Percentiles rank a stretch among this genome's conserved stretches.
phyloP scores from a whole-genome alignment of 2,888 invertebrate genomes.

The Nycteola revayana region DNA sequence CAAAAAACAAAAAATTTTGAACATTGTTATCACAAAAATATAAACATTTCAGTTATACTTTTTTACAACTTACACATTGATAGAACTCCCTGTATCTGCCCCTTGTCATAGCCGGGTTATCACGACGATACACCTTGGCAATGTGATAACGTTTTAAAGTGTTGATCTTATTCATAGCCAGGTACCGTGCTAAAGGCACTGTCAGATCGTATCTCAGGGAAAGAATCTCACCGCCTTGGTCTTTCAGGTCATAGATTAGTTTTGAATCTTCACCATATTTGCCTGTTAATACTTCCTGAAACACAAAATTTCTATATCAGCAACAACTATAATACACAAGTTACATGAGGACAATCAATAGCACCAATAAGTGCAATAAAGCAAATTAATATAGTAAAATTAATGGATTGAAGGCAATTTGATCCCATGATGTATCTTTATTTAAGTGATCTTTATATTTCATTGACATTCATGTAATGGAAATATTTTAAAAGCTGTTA shows the following conservation, averaged over 20 bases:
- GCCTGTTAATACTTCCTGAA: conserved; percentile 96
- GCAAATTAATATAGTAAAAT: too few relatives aligned
- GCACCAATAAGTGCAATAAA: too few relatives aligned
- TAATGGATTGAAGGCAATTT: too few relatives aligned
- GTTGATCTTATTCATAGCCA: conserved; percentile 98
- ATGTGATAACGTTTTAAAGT: conserved; percentile 98
- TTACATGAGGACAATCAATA: too few relatives aligned
- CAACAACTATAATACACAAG: conserved; percentile 3
- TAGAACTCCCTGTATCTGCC: conserved; percentile 99
- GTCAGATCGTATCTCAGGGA: conserved; percentile 98
- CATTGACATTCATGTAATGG: too few relatives aligned
- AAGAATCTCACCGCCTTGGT: conserved; percentile 98
- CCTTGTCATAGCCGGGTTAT: conserved; percentile 97
- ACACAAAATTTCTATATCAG: conserved; percentile 27
- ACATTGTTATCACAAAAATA: too few relatives aligned
- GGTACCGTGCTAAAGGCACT: conserved; percentile 97
- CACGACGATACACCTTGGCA: conserved; percentile 98
- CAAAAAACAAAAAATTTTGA: too few relatives aligned
- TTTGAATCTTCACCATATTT: conserved; percentile 99
- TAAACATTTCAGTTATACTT: too few relatives aligned
- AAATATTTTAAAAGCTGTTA: too few relatives aligned
- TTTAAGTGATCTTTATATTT: too few relatives aligned
- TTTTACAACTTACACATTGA: conserved; percentile 98
- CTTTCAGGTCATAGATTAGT: conserved; percentile 98
- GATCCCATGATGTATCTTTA: too few relatives aligned